Conservation (phyloP, 2,797 vertebrate species). For the Echeneis naucrates region DNA sequence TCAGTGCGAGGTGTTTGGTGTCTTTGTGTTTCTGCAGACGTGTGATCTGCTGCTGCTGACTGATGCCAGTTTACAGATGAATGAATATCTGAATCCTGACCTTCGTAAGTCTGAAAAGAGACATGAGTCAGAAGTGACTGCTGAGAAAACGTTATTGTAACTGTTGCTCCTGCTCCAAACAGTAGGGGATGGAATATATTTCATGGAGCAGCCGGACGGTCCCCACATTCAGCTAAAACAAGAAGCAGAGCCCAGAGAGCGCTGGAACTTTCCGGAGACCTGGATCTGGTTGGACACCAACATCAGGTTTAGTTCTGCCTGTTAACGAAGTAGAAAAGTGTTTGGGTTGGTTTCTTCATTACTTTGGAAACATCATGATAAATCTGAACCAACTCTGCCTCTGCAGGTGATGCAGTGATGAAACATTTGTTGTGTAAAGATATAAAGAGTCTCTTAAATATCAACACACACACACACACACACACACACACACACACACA, state of each 20-base stretch:
- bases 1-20: no score
- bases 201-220: fast-evolving
- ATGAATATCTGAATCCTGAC: not conserved
- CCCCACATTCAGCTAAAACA: not conserved
- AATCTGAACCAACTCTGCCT: no score
- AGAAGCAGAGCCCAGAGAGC: constrained; percentile 57
- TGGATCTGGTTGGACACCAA: constrained; percentile 90
- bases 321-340: not conserved
- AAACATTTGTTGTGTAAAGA: no score
- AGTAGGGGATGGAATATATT: constrained; percentile 24
- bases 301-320: constrained; percentile 78
- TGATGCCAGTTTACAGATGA: constrained; percentile 82
- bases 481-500: no score
- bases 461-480: no score
- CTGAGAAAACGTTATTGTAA: not conserved
- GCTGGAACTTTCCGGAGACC: constrained; percentile 90
- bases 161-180: constrained; percentile 22
- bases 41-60: constrained; percentile 88
- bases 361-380: no score
- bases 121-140: not conserved
- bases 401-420: no score
- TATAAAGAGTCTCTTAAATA: no score
- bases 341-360: not conserved
- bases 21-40: constrained; percentile 78
- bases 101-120: constrained; percentile 60